These are phyloP conservation scores for Zaprionus kolodkinae DNA, from an alignment of 1,140 invertebrate genomes.

Conservation along the genomic window DNA sequence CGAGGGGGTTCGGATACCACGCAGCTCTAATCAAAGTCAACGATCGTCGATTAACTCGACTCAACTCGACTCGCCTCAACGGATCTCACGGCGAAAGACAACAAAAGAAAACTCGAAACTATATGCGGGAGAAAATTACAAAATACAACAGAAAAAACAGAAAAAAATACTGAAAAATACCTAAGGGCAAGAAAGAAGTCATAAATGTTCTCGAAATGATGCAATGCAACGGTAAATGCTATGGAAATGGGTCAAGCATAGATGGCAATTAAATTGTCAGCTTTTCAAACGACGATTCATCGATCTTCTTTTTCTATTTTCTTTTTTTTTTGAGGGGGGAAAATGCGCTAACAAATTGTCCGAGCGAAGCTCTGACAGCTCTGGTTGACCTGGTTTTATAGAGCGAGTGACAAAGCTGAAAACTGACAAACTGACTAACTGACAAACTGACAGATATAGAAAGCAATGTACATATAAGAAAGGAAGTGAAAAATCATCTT, in stretches of 20 bases:
- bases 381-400: constrained; percentile 44
- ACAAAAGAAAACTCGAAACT: constrained; percentile 24
- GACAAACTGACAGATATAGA: constrained; percentile 30
- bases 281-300: constrained; percentile 58
- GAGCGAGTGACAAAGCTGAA: constrained; percentile 18
- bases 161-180: constrained; percentile 18
- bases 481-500: constrained; percentile 46
- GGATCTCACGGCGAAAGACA: constrained; percentile 16
- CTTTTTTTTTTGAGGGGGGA: neutral
- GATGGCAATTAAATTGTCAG: constrained; percentile 67
- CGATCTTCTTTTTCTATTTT: constrained; percentile 32
- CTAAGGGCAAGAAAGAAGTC: constrained; percentile 8
- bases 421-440: constrained; percentile 27
- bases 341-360: constrained; percentile 62
- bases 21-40: constrained; percentile 46
- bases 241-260: constrained; percentile 57
- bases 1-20: neutral
- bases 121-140: constrained; percentile 12
- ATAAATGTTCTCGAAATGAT: constrained; percentile 51
- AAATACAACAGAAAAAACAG: constrained; percentile 1
- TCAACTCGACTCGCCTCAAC: neutral
- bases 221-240: constrained; percentile 65
- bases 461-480: constrained; percentile 11
- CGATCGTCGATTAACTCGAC: constrained; percentile 33
- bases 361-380: constrained; percentile 32